Base-by-base conservation (phyloP, 2,113 vertebrate genomes). In the Polypterus senegalus region DNA sequence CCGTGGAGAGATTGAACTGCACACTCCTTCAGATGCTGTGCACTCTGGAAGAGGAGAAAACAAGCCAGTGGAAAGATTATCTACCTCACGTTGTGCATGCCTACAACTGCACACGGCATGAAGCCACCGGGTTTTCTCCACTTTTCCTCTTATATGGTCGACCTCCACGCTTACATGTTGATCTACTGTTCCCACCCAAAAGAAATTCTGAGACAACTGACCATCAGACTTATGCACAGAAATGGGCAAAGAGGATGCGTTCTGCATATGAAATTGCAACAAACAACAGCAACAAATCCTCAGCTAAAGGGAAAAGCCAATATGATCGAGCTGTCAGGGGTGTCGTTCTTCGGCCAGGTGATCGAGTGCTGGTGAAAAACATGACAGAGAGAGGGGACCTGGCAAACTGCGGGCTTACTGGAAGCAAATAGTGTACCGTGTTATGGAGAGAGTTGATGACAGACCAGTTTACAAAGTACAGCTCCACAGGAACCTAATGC, bases 1-100 rank as follows among this genome's bases (percentile, higher is more conserved):
- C 66, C 9, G 58, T 57, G 51, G 11, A 66, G 58, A 65, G 60
- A 52, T 68, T 73, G 6, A 78, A 71, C 9, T 51, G 67, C 60
- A 63, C 61, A 9, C 63, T 70, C 9, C 61, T 76, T 43, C 54
- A 59, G 11, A 47, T 59, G 61, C 58, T 51, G 27, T 61, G 43
- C 63, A 61, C 44, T 11, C 47, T 71, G 6, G 48, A 63, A 48
- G 60, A 59, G 10, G 46, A 70, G 45, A 0, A 10, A 48, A 46
- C 60, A 3, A 9, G 43, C 9, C 58, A 67, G 45, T 67, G 57
- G 53, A 67, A 67, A 61, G 53, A 4, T 8, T 60, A 51, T 9
- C 58, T 67, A 1, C 59, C 49, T 60, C 63, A 73, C n/a, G 10
- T 67, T 3, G 48, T 57, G 9, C 48, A 63, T 46, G 44, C 56